phyloP scores from a whole-genome alignment of 2,113 vertebrate genomes.

The Prietella phreatophila region DNA sequence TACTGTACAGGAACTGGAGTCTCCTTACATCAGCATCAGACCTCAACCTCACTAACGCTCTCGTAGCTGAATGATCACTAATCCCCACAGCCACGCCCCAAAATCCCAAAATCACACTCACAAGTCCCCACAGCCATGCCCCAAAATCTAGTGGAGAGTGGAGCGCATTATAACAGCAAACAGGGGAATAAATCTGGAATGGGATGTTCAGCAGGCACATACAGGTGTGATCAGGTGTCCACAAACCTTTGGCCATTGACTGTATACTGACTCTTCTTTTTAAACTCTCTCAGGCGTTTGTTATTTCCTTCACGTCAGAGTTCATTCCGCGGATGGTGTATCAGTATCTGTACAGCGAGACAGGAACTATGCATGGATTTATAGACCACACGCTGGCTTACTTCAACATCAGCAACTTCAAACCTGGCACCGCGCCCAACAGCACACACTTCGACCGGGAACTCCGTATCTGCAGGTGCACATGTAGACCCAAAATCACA shows the following conservation, averaged over 20 bases:
- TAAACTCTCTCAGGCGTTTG: constrained; percentile 81
- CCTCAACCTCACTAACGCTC: not conserved
- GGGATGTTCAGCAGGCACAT: not conserved
- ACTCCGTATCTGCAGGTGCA: constrained; percentile 91
- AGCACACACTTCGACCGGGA: constrained; percentile 79
- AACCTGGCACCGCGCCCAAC: constrained; percentile 81
- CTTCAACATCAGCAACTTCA: constrained; percentile 92
- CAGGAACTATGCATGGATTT: constrained; percentile 91
- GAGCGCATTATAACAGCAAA: not conserved
- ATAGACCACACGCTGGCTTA: constrained; percentile 93
- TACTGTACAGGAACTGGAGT: not conserved
- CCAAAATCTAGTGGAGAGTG: not conserved
- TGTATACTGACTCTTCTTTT: not conserved
- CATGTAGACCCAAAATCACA: not conserved
- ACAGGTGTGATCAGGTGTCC: not conserved
- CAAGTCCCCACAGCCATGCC: not conserved
- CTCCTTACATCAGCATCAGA: not conserved
- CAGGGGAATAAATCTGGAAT: not conserved
- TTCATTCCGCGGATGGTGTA: constrained; percentile 95
- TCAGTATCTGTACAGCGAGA: constrained; percentile 89
- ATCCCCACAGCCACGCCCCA: not conserved
- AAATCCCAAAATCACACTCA: too few relatives aligned
- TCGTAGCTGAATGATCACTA: not conserved
- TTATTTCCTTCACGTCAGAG: constrained; percentile 95
- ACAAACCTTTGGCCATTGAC: not conserved